A percentile compares a stretch with the other conserved stretches of the same genome.
Evolutionary conservation across 2,888 invertebrate species (phyloP).

Genomic region (Temnothorax rugatulus): DNA sequence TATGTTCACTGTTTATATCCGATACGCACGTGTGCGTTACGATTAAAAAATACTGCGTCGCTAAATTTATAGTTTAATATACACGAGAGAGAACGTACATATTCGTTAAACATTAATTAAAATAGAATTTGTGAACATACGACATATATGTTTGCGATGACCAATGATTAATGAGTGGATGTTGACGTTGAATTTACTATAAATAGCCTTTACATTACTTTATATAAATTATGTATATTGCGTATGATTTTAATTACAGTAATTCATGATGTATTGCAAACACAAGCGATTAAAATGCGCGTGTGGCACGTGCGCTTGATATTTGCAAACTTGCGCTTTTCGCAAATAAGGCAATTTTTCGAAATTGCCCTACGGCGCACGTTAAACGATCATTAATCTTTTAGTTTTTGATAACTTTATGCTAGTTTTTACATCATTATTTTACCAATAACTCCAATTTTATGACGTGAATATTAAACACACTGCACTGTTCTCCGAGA

Average conservation of each 20-base stretch:
- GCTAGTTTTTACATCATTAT: constrained; percentile 17
- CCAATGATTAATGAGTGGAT: constrained; percentile 6
- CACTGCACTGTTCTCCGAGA: neutral
- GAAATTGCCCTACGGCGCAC: neutral
- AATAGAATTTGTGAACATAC: constrained; percentile 9
- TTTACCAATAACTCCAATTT: constrained; percentile 8
- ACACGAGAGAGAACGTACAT: neutral
- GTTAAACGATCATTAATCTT: constrained; percentile 6
- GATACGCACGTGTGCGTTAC: neutral
- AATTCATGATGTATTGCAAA: constrained; percentile 15
- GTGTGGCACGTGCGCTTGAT: neutral
- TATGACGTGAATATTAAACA: neutral
- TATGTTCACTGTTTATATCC: neutral
- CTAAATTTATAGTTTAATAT: constrained; percentile 26
- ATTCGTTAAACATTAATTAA: constrained; percentile 25
- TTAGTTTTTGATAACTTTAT: neutral
- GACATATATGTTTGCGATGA: neutral
- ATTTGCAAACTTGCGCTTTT: neutral
- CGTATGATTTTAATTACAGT: constrained; percentile 18
- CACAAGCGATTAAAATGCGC: constrained; percentile 22
- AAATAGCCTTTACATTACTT: constrained; percentile 36
- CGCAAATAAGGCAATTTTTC: neutral
- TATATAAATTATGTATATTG: constrained; percentile 7
- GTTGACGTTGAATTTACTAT: constrained; percentile 19
- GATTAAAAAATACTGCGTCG: constrained; percentile 19